phyloP scores from a whole-genome alignment of 2,888 invertebrate genomes.

The Polydrusus cervinus region DNA sequence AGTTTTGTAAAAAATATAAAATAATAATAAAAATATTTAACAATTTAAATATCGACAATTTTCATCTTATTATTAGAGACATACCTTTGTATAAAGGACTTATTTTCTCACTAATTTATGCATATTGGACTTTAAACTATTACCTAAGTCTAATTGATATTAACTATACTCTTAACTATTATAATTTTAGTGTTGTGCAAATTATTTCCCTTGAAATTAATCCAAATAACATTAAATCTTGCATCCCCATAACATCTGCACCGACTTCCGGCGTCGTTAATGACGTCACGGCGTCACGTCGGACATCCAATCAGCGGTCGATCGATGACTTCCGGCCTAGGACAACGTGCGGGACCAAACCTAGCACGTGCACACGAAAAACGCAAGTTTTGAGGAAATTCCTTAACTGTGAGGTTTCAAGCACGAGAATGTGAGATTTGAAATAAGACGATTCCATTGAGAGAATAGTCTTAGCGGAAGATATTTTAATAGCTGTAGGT shows the following conservation, averaged over 20 bases:
- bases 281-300: slow-evolving; percentile 26
- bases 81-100: too few relatives aligned
- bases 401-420: neutral
- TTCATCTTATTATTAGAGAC: too few relatives aligned
- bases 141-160: too few relatives aligned
- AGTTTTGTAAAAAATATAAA: too few relatives aligned
- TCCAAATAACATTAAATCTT: slow-evolving; percentile 20
- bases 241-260: slow-evolving; percentile 16
- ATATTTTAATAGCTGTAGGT: too few relatives aligned
- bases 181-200: neutral
- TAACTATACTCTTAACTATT: too few relatives aligned
- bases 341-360: slow-evolving; percentile 17
- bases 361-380: slow-evolving; percentile 16
- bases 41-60: too few relatives aligned
- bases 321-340: slow-evolving; percentile 30
- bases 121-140: too few relatives aligned
- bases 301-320: slow-evolving; percentile 20
- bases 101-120: too few relatives aligned
- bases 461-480: too few relatives aligned
- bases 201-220: slow-evolving; percentile 14
- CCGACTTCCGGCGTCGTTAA: slow-evolving; percentile 25
- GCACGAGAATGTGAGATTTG: neutral
- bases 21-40: too few relatives aligned
- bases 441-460: too few relatives aligned
- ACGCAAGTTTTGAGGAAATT: neutral